Percentiles rank a stretch among this genome's conserved stretches.
Conservation (phyloP, 2,888 invertebrate genomes). For the Hedychridium roseum region DNA sequence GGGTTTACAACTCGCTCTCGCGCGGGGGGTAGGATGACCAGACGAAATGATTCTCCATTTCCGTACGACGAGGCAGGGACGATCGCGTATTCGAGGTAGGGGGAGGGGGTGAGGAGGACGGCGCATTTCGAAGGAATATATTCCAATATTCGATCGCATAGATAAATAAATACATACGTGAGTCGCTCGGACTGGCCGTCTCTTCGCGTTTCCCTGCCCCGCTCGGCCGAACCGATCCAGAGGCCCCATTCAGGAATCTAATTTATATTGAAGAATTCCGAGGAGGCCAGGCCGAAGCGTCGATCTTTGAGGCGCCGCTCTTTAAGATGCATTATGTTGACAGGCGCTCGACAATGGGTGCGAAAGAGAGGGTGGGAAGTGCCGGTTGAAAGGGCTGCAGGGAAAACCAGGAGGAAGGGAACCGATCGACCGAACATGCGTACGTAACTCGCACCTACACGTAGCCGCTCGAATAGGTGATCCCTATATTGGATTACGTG, state of each 20-base stretch:
- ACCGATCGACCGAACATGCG: no score
- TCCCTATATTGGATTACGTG: no score
- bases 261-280: constrained; percentile 62
- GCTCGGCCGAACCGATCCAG: constrained; percentile 29
- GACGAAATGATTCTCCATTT: no score
- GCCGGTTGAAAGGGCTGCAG: neutral
- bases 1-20: neutral
- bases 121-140: constrained; percentile 28
- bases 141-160: constrained; percentile 47
- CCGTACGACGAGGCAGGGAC: no score
- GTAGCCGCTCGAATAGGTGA: no score
- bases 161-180: constrained; percentile 52
- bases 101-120: constrained; percentile 14
- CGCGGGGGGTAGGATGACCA: constrained; percentile 4
- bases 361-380: constrained; percentile 24
- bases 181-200: constrained; percentile 17
- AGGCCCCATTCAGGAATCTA: constrained; percentile 56
- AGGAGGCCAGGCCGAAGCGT: constrained; percentile 56
- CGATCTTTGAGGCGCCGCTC: constrained; percentile 64
- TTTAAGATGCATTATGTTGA: constrained; percentile 61
- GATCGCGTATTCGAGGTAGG: no score
- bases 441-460: no score
- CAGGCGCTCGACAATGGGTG: constrained; percentile 56
- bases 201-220: constrained; percentile 23
- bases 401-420: constrained; percentile 5